Percentiles rank a stretch among this genome's conserved stretches.
Evolutionary conservation across 2,113 vertebrate species (phyloP).

Genomic region (Phalacrocorax brasilianus): DNA sequence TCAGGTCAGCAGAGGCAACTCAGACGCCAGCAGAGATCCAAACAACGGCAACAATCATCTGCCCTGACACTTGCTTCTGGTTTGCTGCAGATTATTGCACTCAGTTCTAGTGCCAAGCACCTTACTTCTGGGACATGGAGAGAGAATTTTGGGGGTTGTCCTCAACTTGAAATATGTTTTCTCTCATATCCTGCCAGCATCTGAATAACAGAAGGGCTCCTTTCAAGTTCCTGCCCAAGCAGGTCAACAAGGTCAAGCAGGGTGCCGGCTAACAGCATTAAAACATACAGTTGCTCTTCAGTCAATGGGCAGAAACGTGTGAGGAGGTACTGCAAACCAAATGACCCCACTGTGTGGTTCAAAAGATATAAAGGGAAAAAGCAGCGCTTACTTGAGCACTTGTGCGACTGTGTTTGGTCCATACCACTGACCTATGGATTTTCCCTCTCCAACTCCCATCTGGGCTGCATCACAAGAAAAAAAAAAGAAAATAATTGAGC

Average conservation of each 20-base stretch:
- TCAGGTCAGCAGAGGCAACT: neutral
- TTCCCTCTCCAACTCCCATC: conserved; percentile 99
- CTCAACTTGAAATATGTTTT: neutral
- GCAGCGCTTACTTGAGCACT: conserved; percentile 90
- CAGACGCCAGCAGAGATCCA: neutral
- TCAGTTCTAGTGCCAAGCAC: neutral
- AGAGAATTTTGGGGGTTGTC: neutral
- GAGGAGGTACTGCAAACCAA: neutral
- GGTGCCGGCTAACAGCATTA: neutral
- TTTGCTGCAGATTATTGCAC: neutral
- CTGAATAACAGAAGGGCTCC: neutral
- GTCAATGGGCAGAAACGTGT: neutral
- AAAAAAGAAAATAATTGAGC: neutral
- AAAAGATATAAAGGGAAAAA: neutral
- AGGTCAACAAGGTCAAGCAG: neutral
- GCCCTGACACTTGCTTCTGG: neutral
- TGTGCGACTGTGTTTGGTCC: conserved; percentile 98
- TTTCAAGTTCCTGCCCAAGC: neutral
- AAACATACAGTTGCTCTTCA: neutral
- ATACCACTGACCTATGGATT: conserved; percentile 98
- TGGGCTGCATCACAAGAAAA: conserved; percentile 82
- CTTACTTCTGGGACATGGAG: neutral
- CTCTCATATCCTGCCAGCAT: neutral
- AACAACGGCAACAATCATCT: accelerated
- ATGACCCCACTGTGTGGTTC: neutral